Evolutionary conservation across 2,797 vertebrate genomes (phyloP).

Genomic region (Carapus acus): DNA sequence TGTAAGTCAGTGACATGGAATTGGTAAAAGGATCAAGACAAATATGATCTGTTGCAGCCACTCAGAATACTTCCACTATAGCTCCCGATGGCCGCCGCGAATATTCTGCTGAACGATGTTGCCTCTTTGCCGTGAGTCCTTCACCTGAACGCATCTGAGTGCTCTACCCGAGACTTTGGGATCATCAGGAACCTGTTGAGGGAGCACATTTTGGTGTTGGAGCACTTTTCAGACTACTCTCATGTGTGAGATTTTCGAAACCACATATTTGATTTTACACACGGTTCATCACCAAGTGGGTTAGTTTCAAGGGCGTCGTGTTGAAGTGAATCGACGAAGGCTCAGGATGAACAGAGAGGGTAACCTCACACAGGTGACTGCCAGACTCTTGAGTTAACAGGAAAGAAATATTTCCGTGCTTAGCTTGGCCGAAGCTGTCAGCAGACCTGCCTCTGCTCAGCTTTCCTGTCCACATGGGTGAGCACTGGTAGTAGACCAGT

Average conservation of each 20-base stretch:
- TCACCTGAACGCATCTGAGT: too few species aligned
- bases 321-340: slow-evolving; percentile 41
- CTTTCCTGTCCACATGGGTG: slow-evolving; percentile 55
- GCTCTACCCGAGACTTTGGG: too few species aligned
- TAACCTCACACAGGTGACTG: slow-evolving; percentile 62
- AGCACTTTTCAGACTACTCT: slow-evolving; percentile 22
- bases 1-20: slow-evolving; percentile 38
- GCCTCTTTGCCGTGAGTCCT: slow-evolving; percentile 24
- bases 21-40: slow-evolving; percentile 36
- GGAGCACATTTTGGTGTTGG: slow-evolving; percentile 28
- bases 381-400: slow-evolving; percentile 71
- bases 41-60: slow-evolving; percentile 32
- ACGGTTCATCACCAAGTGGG: slow-evolving; percentile 31
- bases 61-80: slow-evolving; percentile 17
- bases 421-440: slow-evolving; percentile 61
- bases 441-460: slow-evolving; percentile 64
- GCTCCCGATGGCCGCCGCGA: slow-evolving; percentile 33
- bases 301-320: slow-evolving; percentile 26
- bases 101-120: slow-evolving; percentile 26
- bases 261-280: slow-evolving; percentile 18
- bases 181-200: slow-evolving; percentile 24
- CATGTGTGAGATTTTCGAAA: slow-evolving; percentile 10
- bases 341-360: slow-evolving; percentile 44
- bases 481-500: slow-evolving; percentile 57
- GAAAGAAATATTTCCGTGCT: slow-evolving; percentile 74